Percentiles rank a stretch among this genome's conserved stretches.
These are phyloP conservation scores for Falco rusticolus DNA, from an alignment of 2,797 vertebrate species.

Conservation along the genomic window DNA sequence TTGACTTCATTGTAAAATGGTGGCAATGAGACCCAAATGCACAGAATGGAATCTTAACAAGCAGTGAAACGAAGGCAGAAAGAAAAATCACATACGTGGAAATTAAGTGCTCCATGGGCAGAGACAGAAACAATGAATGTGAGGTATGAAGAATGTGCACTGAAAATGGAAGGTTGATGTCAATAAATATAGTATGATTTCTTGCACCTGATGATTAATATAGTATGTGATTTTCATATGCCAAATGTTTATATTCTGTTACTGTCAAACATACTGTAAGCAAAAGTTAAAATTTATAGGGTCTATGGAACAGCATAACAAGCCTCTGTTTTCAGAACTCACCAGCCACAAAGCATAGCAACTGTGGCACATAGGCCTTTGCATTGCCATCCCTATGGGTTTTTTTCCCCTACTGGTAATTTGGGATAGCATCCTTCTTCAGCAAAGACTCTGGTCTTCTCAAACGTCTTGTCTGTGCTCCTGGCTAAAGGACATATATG, in stretches of 20 bases:
- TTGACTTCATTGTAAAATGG: not conserved
- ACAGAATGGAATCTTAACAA: not conserved
- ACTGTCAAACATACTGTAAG: not conserved
- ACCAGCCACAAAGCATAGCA: not conserved
- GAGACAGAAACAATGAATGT: not conserved
- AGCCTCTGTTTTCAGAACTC: not conserved
- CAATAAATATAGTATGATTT: not conserved
- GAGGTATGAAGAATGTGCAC: not conserved
- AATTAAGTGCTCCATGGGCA: not conserved
- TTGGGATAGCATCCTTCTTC: not conserved
- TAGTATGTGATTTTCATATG: not conserved
- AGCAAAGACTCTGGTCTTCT: not conserved
- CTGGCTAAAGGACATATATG: not conserved
- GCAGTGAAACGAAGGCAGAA: not conserved
- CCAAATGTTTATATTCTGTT: not conserved
- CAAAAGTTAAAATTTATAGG: not conserved
- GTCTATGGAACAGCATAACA: not conserved
- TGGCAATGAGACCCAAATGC: not conserved
- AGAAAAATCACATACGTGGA: not conserved
- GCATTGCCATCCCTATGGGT: not conserved
- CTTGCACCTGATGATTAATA: not conserved
- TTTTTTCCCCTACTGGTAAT: fast-evolving
- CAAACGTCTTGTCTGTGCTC: not conserved
- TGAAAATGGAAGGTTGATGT: not conserved
- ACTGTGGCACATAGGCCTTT: not conserved